Base-by-base conservation (phyloP, 2,797 vertebrate species). In the Babyrousa celebensis region DNA sequence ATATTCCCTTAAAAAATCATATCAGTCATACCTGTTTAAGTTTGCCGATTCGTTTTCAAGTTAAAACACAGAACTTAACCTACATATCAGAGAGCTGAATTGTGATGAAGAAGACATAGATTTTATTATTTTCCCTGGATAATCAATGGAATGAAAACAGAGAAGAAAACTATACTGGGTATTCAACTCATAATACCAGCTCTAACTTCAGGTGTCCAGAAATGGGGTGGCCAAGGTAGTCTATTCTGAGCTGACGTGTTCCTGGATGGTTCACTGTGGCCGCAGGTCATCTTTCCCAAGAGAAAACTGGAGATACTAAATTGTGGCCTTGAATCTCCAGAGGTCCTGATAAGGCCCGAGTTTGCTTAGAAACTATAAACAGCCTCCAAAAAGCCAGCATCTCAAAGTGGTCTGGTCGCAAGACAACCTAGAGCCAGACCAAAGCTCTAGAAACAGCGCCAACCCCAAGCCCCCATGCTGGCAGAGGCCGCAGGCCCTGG, bases 11-110 rank as follows among this genome's bases (percentile, higher is more conserved):
- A 68, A 93, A 80, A 88, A 79, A 15, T 89, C 14, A 48, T 2
- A 40, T 86, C 48, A 63, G 40, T 63, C 2, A 10, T 43, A 70
- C 32, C 65, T 85, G 6, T 87, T 86, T 85, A 82, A 25, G n/a
- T 88, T 92, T 78, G 62, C 21, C 63, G 25, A 85, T 56, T 85
- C 78, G 52, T 94, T 95, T 92, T 96, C 56, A 88, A 93, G 48
- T 82, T 63, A 96, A 71, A 93, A 74, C 77, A 48, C 6, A 27
- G 17, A 84, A 95, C 15, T 95, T 85, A 77, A 32, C 12, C 70
- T 96, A 11, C 62, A 71, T 63, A 32, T 79, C 62, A 62, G 58
- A 94, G 10, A 90, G 88, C 14, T 78, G 12, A 78, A 27, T 20
- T 85, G 71, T 79, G 72, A 79, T 65, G 15, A 71, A 96, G 32